Conservation (phyloP, 2,113 vertebrate genomes). For the Rhinopomastus cyanomelas region DNA sequence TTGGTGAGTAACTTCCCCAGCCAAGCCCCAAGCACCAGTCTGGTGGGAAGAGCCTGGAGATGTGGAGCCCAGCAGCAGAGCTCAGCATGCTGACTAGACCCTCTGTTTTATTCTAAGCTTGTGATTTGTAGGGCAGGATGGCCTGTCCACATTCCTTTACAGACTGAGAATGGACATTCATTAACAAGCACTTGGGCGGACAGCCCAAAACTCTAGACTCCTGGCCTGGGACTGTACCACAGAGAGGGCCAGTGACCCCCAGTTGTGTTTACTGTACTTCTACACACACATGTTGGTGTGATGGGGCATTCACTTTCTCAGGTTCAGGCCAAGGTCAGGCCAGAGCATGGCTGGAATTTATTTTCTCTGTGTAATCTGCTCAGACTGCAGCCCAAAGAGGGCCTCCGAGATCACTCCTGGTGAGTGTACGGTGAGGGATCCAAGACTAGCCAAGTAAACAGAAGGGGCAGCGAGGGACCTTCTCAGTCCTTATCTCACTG, state of each 20-base stretch:
- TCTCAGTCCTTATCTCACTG: background rate
- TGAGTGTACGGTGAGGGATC: background rate
- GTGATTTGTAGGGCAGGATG: conserved; percentile 63
- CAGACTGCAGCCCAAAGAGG: conserved; percentile 4
- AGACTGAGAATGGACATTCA: conserved; percentile 62
- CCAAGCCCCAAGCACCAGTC: background rate
- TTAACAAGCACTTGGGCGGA: conserved; percentile 58
- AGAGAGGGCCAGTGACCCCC: conserved; percentile 45
- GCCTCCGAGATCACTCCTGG: background rate
- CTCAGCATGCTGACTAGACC: background rate
- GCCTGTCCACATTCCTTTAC: conserved; percentile 60
- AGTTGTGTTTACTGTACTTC: conserved; percentile 59
- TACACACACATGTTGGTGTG: conserved; percentile 62
- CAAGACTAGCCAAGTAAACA: background rate
- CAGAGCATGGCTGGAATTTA: background rate
- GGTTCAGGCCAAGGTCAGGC: conserved; percentile 61
- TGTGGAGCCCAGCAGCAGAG: background rate
- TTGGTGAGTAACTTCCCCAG: background rate
- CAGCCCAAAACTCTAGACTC: conserved; percentile 59
- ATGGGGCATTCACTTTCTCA: conserved; percentile 53
- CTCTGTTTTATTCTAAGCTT: conserved; percentile 1
- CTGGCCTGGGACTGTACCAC: conserved; percentile 26
- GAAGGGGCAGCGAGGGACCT: background rate
- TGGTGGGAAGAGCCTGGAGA: background rate
- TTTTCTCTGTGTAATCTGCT: conserved; percentile 32